Base-by-base conservation (phyloP, 2,888 invertebrate species). In the Troides aeacus region DNA sequence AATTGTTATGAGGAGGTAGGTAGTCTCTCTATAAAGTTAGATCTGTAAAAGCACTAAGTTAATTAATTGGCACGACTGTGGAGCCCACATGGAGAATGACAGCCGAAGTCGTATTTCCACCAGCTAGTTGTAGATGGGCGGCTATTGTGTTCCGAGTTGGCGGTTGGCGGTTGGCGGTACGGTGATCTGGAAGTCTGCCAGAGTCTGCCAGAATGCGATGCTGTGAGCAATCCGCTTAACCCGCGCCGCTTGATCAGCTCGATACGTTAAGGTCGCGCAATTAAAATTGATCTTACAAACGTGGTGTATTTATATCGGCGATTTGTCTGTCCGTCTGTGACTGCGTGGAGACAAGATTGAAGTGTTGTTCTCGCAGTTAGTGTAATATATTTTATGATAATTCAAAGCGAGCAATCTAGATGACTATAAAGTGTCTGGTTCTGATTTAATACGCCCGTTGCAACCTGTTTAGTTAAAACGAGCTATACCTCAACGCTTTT, bases 201-300 rank as follows among this genome's bases (percentile, higher is more conserved):
- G 84, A 79, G 81, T 86, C 46, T 46, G 46, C 46, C 46, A 46
- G 82, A 88, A 88, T 85, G 81, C 80, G 83, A 84, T 82, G 82
- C 86, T 86, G 84, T 87, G 86, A 89, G 86, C 89, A 86, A 89
- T 85, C 81, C 85, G 76, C 85, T 84, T 88, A 87, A 87, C 84
- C 82, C 85, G 77, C 84, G 87, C 86, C 88, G 90, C 89, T 89
- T 90, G 88, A 91, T 91, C 89, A 90, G 90, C 89, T 85, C 88
- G 78, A 86, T 85, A 78, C 81, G 79, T 66, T 70, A 84, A 85
- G 84, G 85, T 85, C 88, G 83, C 68, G 73, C 74, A 73, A 76
- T 74, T 74, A 74, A 69, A 74, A 65, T 56, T 39, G 23, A 65
- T 65, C 46, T 59, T 62, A 66, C 63, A 64, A 71, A 59, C 50